Conservation (phyloP, 2,797 vertebrate genomes). For the Chelon labrosus region DNA sequence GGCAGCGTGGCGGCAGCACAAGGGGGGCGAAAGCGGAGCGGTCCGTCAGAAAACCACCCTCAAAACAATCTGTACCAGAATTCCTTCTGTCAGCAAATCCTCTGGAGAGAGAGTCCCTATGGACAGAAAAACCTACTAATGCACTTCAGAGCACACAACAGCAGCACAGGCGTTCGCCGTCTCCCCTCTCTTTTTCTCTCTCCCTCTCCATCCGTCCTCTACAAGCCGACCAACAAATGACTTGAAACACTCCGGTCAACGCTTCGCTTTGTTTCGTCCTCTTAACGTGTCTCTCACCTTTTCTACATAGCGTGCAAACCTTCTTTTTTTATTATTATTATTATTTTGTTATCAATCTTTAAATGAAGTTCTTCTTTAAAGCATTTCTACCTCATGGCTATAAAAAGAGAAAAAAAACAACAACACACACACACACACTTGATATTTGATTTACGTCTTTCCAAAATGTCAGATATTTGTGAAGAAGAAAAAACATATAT, state of each 20-base stretch:
- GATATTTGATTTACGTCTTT: slow-evolving; percentile 91
- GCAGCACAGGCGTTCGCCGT: slow-evolving; percentile 71
- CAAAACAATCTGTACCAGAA: slow-evolving; percentile 78
- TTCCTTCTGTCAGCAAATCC: slow-evolving; percentile 81
- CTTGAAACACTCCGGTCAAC: slow-evolving; percentile 70
- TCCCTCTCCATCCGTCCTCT: slow-evolving; percentile 52
- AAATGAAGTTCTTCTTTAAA: slow-evolving; percentile 89
- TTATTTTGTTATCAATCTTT: slow-evolving; percentile 40
- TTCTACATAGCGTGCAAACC: slow-evolving; percentile 70
- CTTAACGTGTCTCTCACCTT: slow-evolving; percentile 67
- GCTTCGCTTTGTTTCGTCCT: slow-evolving; percentile 61
- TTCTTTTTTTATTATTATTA: slow-evolving; percentile 31
- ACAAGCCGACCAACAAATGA: slow-evolving; percentile 71
- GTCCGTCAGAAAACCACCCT: slow-evolving; percentile 77
- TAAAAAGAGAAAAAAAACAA: slow-evolving; percentile 72
- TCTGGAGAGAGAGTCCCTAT: slow-evolving; percentile 73
- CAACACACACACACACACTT: slow-evolving; percentile 77
- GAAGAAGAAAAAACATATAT: slow-evolving; percentile 71
- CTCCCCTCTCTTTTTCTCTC: slow-evolving; percentile 79
- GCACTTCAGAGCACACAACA: slow-evolving; percentile 84
- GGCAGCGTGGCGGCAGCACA: slow-evolving; percentile 60
- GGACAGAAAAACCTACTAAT: slow-evolving; percentile 70
- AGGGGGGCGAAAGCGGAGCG: slow-evolving; percentile 61
- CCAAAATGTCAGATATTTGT: slow-evolving; percentile 91
- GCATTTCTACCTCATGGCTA: slow-evolving; percentile 98